These are phyloP conservation scores for Nomada fucata DNA, from an alignment of 2,888 invertebrate species.

Conservation along the genomic window DNA sequence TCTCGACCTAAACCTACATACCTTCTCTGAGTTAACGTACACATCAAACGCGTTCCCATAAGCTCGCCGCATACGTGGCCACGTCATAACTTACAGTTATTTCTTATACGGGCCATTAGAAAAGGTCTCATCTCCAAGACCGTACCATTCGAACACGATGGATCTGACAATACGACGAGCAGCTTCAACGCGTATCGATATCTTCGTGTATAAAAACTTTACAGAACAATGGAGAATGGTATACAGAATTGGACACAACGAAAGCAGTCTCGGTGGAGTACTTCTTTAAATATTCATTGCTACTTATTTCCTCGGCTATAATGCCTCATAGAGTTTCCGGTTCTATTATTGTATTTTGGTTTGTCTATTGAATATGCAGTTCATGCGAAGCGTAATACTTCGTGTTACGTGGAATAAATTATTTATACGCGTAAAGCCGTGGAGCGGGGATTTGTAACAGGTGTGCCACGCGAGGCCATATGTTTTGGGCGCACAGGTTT, in stretches of 20 bases:
- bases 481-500: no score
- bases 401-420: no score
- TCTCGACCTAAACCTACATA: conserved; percentile 75
- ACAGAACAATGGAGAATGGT: conserved; percentile 4
- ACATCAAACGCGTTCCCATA: conserved; percentile 59
- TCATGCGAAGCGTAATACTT: background rate
- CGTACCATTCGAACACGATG: conserved; percentile 25
- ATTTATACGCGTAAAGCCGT: no score
- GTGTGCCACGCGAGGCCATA: no score
- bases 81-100: conserved; percentile 72
- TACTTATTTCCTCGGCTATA: background rate
- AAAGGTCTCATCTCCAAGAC: conserved; percentile 33
- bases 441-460: no score
- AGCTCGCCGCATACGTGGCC: conserved; percentile 38
- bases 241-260: background rate
- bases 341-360: background rate
- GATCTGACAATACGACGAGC: conserved; percentile 15
- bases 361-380: background rate
- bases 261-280: background rate
- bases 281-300: conserved; percentile 7
- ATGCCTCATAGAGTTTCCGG: background rate
- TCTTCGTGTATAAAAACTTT: background rate
- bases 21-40: conserved; percentile 41
- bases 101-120: conserved; percentile 55
- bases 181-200: conserved; percentile 2